phyloP scores from a whole-genome alignment of 1,140 invertebrate species.

The Macrocentrus cingulum region DNA sequence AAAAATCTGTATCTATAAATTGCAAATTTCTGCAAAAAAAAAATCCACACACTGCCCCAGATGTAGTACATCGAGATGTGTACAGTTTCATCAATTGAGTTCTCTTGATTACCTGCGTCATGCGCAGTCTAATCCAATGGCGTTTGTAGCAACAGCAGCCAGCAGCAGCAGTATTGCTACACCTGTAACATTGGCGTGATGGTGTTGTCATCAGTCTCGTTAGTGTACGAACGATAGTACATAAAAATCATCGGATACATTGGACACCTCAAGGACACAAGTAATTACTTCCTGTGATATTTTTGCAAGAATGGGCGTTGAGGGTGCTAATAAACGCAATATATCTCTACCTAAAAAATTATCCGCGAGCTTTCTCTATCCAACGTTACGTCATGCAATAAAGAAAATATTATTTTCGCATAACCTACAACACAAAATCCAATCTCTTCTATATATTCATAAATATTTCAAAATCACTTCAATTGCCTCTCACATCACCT shows the following conservation, averaged over 20 bases:
- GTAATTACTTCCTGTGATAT: conserved; percentile 20
- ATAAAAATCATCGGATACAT: conserved; percentile 18
- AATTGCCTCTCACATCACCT: too few species aligned
- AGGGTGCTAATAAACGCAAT: neutral
- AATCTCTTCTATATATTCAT: too few species aligned
- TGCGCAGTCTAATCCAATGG: conserved; percentile 11
- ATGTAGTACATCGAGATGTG: neutral
- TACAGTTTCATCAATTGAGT: neutral
- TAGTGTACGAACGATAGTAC: conserved; percentile 27
- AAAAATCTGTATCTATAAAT: too few species aligned
- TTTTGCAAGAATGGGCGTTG: neutral
- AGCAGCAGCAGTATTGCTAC: neutral
- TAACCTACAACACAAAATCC: too few species aligned
- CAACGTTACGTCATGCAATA: conserved; percentile 16
- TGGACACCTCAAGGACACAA: conserved; percentile 23
- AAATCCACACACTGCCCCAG: neutral
- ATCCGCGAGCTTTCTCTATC: neutral
- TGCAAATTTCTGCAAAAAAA: too few species aligned
- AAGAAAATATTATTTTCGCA: too few species aligned
- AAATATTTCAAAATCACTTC: too few species aligned
- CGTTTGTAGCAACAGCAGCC: neutral
- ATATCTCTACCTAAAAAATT: neutral
- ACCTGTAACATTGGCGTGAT: conserved; percentile 18
- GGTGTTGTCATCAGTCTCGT: conserved; percentile 24
- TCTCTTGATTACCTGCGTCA: conserved; percentile 1